Evolutionary conservation across 2,113 vertebrate species (phyloP), one percentile per base, ranked within the genome.

Genomic region (Acrocephalus arundinaceus): DNA sequence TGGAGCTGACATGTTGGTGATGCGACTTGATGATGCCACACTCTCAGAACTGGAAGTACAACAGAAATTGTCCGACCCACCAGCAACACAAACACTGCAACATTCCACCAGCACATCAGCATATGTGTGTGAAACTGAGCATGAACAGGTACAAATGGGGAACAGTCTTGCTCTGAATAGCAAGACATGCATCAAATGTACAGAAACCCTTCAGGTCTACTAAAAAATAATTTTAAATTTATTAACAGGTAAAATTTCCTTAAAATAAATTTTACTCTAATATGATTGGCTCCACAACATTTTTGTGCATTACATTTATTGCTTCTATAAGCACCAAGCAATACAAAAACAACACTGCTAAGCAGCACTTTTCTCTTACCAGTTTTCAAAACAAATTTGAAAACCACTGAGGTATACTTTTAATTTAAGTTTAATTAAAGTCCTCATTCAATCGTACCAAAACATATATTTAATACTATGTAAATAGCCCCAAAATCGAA

Each of bases 381-480:
- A 77, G 85, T 94, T 96, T 96, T 85, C 94, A 95, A 97, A 90
- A 95, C 84, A 94, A 95, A 97, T 94, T 90, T 82, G 54, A 96
- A 97, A 97, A 83, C 90, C 93, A 96, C 85, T 72, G 90, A 37
- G 91, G 85, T 79, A 96, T 72, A 95, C 81, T 93, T 89, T 83
- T 93, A 96, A 96, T 97, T 95, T 76, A 96, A 95, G 80, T 91
- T 95, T 93, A 97, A 97, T 97, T 97, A 95, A 97, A 89, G 92
- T 93, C 91, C 63, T 89, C 89, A 89, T 87, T 96, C 94, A 96
- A 61, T 94, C 86, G 65, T 87, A 96, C 88, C 85, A 93, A 95
- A 96, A 94, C 94, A 91, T 93, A 75, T 72, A 96, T 87, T 96
- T 87, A 93, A 73, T 90, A 87, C 96, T 96, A 71, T 91, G 92